Conservation (phyloP, 2,888 invertebrate genomes). For the Gasteruption jaculator region DNA sequence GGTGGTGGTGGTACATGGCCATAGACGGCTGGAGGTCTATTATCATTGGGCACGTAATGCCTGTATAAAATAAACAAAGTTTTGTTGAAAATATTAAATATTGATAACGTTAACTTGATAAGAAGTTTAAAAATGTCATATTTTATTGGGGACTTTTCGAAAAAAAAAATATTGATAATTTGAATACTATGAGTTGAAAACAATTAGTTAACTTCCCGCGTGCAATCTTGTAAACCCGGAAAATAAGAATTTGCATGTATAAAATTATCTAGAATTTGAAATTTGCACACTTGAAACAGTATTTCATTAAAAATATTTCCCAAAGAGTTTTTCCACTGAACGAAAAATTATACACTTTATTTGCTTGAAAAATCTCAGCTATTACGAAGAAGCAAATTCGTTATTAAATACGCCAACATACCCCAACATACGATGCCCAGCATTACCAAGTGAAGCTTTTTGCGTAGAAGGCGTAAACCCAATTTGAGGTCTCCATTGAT, state of each 20-base stretch:
- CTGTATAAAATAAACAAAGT: slow-evolving; percentile 28
- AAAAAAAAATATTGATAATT: slow-evolving; percentile 4
- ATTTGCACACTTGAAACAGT: too few species aligned
- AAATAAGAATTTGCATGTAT: too few species aligned
- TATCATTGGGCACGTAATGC: slow-evolving; percentile 38
- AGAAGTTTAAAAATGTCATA: too few species aligned
- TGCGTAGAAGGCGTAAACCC: slow-evolving; percentile 69
- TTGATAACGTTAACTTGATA: too few species aligned
- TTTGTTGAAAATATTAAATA: too few species aligned
- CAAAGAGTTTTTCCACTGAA: too few species aligned
- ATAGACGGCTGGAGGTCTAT: slow-evolving; percentile 40
- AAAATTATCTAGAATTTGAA: too few species aligned
- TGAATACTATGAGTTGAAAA: slow-evolving; percentile 5
- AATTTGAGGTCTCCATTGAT: slow-evolving; percentile 67
- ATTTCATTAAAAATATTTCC: too few species aligned
- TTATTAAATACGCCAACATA: slow-evolving; percentile 50
- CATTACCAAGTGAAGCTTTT: slow-evolving; percentile 61
- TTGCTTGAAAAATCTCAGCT: too few species aligned
- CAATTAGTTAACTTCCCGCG: background rate
- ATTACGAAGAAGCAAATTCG: background rate
- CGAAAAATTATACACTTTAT: too few species aligned
- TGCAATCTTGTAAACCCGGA: slow-evolving; percentile 40
- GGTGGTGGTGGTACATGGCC: slow-evolving; percentile 44
- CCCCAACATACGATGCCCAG: slow-evolving; percentile 74
- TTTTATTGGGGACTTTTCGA: too few species aligned